phyloP scores from a whole-genome alignment of 2,797 vertebrate species.

The Euphonia xanthogaster region DNA sequence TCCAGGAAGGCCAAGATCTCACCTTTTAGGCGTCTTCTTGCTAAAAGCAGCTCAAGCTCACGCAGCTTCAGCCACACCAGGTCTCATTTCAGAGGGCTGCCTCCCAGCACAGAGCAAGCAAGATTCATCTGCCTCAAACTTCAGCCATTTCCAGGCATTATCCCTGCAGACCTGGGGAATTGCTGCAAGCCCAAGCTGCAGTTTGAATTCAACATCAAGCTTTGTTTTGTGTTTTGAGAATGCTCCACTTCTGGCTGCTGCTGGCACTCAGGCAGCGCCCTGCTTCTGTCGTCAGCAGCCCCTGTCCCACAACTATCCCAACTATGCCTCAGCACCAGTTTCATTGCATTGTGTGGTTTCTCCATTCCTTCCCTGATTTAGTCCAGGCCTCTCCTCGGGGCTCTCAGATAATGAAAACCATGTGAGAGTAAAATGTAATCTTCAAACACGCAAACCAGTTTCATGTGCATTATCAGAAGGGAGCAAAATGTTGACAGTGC shows the following conservation, averaged over 20 bases:
- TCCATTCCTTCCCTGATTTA: slow-evolving; percentile 78
- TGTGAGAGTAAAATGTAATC: slow-evolving; percentile 71
- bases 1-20: neutral
- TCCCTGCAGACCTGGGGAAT: slow-evolving; percentile 10
- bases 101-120: neutral
- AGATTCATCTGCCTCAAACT: neutral
- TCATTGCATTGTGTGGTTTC: slow-evolving; percentile 79
- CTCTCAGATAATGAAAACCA: slow-evolving; percentile 77
- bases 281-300: slow-evolving; percentile 74
- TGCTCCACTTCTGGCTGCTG: slow-evolving; percentile 45
- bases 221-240: slow-evolving; percentile 1
- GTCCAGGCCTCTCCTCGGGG: slow-evolving; percentile 74
- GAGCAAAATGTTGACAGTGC: slow-evolving; percentile 54
- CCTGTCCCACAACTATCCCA: slow-evolving; percentile 78
- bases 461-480: slow-evolving; percentile 63
- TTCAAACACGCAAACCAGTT: slow-evolving; percentile 67
- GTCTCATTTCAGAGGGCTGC: neutral
- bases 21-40: neutral
- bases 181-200: slow-evolving; percentile 26
- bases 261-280: slow-evolving; percentile 64
- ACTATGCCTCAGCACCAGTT: slow-evolving; percentile 72
- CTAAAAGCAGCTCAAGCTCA: neutral
- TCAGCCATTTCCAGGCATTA: slow-evolving; percentile 21
- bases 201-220: slow-evolving; percentile 3
- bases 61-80: neutral